phyloP scores from a whole-genome alignment of 37 sponge, comb jelly and placozoan genomes.

The Petrosia ficiformis region DNA sequence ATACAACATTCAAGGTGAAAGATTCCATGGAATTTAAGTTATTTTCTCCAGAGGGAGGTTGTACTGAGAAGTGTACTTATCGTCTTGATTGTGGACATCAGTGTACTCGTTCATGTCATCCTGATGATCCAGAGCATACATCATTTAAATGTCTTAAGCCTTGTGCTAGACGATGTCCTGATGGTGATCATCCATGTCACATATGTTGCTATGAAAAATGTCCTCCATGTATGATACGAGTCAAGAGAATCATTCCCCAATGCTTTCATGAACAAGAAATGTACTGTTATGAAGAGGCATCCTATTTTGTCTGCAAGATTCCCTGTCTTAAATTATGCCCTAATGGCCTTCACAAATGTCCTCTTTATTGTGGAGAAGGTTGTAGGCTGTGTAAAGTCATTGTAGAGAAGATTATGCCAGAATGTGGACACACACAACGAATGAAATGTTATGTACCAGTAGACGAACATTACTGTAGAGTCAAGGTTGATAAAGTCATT shows the following conservation, averaged over 20 bases:
- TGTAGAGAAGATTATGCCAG: constrained; percentile 24
- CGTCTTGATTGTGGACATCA: constrained; percentile 78
- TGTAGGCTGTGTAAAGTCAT: constrained; percentile 28
- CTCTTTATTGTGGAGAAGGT: constrained; percentile 15
- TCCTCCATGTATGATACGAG: constrained; percentile 22
- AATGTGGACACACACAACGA: constrained; percentile 30
- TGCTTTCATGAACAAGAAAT: constrained; percentile 46
- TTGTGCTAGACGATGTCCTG: constrained; percentile 30
- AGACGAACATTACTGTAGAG: neutral
- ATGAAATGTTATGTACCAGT: constrained; percentile 28
- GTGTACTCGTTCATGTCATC: constrained; percentile 63
- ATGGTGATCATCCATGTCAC: constrained; percentile 37
- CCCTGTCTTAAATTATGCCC: constrained; percentile 27
- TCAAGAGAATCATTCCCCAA: constrained; percentile 23
- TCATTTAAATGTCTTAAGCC: constrained; percentile 49
- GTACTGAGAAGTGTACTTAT: constrained; percentile 33
- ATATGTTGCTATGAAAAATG: constrained; percentile 28
- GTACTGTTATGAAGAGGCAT: constrained; percentile 38
- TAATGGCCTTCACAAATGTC: constrained; percentile 32
- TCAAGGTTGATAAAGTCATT: constrained; percentile 19
- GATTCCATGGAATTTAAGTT: constrained; percentile 42
- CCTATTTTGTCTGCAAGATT: constrained; percentile 6
- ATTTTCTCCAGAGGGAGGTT: constrained; percentile 74
- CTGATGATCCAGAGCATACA: constrained; percentile 47
- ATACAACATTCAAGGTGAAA: constrained; percentile 23